A percentile compares a stretch with the other conserved stretches of the same genome.
Evolutionary conservation across 2,113 vertebrate genomes (phyloP).

Genomic region (Lethenteron reissneri): DNA sequence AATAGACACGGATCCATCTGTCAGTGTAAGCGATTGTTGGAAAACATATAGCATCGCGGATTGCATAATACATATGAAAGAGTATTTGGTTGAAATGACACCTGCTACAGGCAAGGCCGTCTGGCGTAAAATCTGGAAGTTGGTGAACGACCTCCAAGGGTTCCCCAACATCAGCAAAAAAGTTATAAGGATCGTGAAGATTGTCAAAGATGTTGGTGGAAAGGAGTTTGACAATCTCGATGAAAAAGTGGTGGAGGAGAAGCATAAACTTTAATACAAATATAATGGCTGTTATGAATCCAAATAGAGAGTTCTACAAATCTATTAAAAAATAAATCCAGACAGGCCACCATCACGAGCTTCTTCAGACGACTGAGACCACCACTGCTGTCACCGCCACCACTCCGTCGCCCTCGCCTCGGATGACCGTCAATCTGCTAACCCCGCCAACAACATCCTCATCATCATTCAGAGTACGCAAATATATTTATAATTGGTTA

Average conservation of each 20-base stretch:
- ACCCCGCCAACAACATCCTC: no score
- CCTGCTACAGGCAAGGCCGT: neutral
- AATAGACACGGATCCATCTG: neutral
- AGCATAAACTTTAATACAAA: no score
- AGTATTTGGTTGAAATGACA: conserved; percentile 7
- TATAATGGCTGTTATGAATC: no score
- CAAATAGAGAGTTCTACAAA: no score
- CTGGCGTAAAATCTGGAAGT: neutral
- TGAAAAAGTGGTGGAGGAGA: neutral
- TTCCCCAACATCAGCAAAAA: neutral
- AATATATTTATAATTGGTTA: no score
- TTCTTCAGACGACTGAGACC: no score
- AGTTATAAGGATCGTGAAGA: neutral
- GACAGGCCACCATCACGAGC: no score
- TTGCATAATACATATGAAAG: conserved; percentile 7
- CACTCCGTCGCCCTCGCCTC: no score
- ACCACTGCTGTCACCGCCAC: no score
- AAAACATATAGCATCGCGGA: conserved; percentile 7
- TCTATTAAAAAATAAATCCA: no score
- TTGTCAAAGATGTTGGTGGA: neutral
- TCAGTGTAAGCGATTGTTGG: conserved; percentile 8
- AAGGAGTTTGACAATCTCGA: neutral
- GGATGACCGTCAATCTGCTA: no score
- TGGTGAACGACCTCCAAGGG: neutral
- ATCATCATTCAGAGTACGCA: no score